Base-by-base conservation (phyloP, 2,113 vertebrate genomes). In the Pica pica region DNA sequence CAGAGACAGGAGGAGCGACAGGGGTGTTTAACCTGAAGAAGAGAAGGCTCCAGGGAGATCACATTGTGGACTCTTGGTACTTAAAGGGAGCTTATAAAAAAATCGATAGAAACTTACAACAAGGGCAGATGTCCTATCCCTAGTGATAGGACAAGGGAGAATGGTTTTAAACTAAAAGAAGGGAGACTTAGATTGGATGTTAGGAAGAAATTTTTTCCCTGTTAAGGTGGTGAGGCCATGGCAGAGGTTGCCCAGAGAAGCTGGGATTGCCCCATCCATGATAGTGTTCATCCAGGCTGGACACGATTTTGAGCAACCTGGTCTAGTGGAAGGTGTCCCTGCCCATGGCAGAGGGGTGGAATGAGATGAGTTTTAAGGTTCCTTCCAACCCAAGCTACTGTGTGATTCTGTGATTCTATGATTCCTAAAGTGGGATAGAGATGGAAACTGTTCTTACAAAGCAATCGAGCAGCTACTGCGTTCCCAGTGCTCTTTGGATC, bases 401-500 rank as follows among this genome's bases (percentile, higher is more conserved):
- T 30, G 17, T 35, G 26, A 39, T 30, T 19, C 61, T 31, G n/a
- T 31, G 26, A 63, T 53, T 53, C 53, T 11, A 4, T 7, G 33
- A 46, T 41, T 82, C 41, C 49, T 65, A 30, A 35, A 31, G 37
- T 47, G 19, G 7, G 35, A 39, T 1, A 3, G 50, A 74, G 49
- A 27, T 20, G 5, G 37, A 76, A 80, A 37, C 20, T 15, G 7
- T 28, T 39, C 52, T 47, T 24, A 35, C 0, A 3, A 44, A 94
- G 41, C 15, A 39, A 14, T 11, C 1, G 9, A 85, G 47, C 41
- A 50, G 24, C 57, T 49, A 8, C 44, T 44, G 44, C 27, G 11
- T 37, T 67, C 47, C 52, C 61, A 50, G 42, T 0, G 0, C 33
- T 12, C 10, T 13, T 26, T 7, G 9, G 13, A 35, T 82, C 39